These are phyloP conservation scores for Listrodromus nycthemerus DNA, from an alignment of 2,888 invertebrate genomes.

Conservation along the genomic window DNA sequence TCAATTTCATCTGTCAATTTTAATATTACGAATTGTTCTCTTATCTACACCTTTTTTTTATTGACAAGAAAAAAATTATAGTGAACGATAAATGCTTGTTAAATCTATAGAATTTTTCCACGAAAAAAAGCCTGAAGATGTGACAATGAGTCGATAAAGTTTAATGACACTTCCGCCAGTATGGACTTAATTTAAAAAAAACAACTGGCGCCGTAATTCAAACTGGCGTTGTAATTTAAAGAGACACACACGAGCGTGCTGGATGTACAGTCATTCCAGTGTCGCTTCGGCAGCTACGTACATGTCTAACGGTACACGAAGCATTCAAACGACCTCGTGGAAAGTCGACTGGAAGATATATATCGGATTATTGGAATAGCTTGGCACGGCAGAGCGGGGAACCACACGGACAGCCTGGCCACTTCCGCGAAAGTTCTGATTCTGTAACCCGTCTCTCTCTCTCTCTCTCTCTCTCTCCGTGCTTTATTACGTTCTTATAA, in stretches of 20 bases:
- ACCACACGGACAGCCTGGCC: constrained; percentile 66
- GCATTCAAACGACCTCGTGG: constrained; percentile 69
- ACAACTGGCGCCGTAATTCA: background rate
- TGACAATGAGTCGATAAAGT: constrained; percentile 4
- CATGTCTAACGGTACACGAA: constrained; percentile 55
- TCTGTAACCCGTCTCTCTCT: constrained; percentile 24
- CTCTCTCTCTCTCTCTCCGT: constrained; percentile 35
- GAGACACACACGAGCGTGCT: constrained; percentile 5
- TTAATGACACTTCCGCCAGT: background rate
- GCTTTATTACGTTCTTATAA: constrained; percentile 48
- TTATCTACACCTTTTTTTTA: background rate
- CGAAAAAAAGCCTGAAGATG: background rate
- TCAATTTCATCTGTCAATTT: no score
- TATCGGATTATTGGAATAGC: constrained; percentile 77
- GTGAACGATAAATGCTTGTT: background rate
- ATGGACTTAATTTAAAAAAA: background rate
- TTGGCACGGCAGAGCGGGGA: constrained; percentile 73
- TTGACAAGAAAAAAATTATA: background rate
- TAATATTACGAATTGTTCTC: background rate
- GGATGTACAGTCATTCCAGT: constrained; percentile 1
- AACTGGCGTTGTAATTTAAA: constrained; percentile 5
- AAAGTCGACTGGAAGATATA: constrained; percentile 77
- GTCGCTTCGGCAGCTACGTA: constrained; percentile 6
- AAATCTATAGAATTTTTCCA: background rate
- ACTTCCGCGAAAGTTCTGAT: constrained; percentile 79